Conservation (phyloP, 2,797 vertebrate genomes). For the Miichthys miiuy region DNA sequence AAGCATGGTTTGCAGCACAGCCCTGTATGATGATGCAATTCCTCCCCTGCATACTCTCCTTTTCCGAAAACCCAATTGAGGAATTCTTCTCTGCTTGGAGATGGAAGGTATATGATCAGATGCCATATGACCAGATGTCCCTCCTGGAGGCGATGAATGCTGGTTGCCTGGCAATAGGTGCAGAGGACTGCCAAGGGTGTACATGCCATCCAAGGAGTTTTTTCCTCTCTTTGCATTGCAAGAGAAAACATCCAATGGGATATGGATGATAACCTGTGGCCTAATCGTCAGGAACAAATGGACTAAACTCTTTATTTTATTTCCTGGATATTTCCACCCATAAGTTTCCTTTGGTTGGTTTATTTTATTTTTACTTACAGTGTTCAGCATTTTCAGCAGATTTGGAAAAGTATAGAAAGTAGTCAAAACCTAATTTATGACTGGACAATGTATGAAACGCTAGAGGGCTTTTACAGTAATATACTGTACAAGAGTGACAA, state of each 20-base stretch:
- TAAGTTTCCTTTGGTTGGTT: too few relatives aligned
- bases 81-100: constrained; percentile 19
- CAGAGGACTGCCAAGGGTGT: constrained; percentile 1
- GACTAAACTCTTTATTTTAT: background rate
- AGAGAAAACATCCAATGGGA: background rate
- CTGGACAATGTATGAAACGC: too few relatives aligned
- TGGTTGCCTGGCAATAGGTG: background rate
- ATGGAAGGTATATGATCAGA: background rate
- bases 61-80: constrained; percentile 8
- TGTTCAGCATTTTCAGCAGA: too few relatives aligned
- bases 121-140: background rate
- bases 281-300: background rate
- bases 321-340: background rate
- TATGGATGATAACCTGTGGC: background rate
- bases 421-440: too few relatives aligned
- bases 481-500: background rate
- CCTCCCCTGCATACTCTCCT: constrained; percentile 12
- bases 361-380: too few relatives aligned
- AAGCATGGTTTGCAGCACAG: constrained; percentile 3
- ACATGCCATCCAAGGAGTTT: background rate
- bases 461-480: too few relatives aligned
- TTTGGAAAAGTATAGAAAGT: too few relatives aligned
- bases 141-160: background rate
- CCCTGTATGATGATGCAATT: constrained; percentile 11
- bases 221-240: background rate